These are phyloP conservation scores for Drosophila neutralis DNA, from an alignment of 2,888 invertebrate genomes.

Conservation along the genomic window DNA sequence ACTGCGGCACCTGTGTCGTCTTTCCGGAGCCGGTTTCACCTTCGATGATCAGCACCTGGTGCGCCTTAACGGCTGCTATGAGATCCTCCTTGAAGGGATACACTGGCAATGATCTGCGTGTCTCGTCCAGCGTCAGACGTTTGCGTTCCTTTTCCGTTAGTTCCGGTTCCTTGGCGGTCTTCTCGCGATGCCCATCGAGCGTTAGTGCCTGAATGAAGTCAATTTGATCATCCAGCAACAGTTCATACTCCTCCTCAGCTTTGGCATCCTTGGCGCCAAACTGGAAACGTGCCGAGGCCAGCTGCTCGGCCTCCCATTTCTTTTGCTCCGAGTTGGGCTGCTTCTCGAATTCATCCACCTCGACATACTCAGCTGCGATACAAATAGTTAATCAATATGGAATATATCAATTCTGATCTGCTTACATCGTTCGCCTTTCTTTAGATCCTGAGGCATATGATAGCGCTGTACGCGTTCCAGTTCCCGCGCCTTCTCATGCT, in stretches of 20 bases:
- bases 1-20: conserved; percentile 99
- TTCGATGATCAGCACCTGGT: conserved; percentile 97
- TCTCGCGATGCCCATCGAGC: conserved; percentile 89
- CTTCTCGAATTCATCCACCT: conserved; percentile 94
- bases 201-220: conserved; percentile 97
- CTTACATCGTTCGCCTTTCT: conserved; percentile 89
- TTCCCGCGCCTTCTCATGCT: conserved; percentile 97
- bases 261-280: conserved; percentile 96
- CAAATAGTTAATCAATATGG: neutral
- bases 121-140: conserved; percentile 94
- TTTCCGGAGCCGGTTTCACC: conserved; percentile 99
- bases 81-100: conserved; percentile 96
- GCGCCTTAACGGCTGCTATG: conserved; percentile 94
- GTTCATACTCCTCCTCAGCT: conserved; percentile 93
- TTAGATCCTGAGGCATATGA: conserved; percentile 95
- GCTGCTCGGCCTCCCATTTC: conserved; percentile 99
- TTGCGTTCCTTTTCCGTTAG: conserved; percentile 89
- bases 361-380: conserved; percentile 89
- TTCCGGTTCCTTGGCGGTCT: conserved; percentile 85
- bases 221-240: conserved; percentile 97
- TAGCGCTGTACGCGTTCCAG: conserved; percentile 96
- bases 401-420: neutral
- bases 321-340: conserved; percentile 93
- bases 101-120: conserved; percentile 96
- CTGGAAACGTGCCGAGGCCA: conserved; percentile 95